These are phyloP conservation scores for Aporophyla lueneburgensis DNA, from an alignment of 2,888 invertebrate genomes.

Conservation along the genomic window DNA sequence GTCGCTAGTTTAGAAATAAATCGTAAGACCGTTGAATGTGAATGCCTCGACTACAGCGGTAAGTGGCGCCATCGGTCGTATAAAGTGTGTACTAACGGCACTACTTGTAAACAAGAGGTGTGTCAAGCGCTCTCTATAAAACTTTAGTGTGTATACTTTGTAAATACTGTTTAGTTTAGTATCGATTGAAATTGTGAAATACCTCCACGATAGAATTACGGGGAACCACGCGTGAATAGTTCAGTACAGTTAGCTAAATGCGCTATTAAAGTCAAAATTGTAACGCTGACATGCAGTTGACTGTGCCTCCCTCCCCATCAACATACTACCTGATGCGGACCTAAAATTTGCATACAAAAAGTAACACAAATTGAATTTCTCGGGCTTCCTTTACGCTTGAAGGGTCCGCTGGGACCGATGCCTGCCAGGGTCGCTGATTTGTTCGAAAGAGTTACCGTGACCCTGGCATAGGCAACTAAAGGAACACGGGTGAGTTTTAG, in stretches of 20 bases:
- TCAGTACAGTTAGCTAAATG: background rate
- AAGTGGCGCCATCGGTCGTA: slow-evolving; percentile 40
- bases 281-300: background rate
- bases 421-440: no score
- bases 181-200: slow-evolving; percentile 21
- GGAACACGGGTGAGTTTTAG: no score
- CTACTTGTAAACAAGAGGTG: slow-evolving; percentile 9
- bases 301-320: no score
- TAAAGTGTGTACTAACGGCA: slow-evolving; percentile 17
- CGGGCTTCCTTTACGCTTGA: no score
- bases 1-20: background rate
- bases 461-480: no score
- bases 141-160: slow-evolving; percentile 28
- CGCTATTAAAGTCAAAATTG: background rate
- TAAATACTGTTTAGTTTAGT: slow-evolving; percentile 17
- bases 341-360: no score
- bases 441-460: no score
- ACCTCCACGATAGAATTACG: background rate
- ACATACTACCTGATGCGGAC: no score
- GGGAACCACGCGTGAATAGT: background rate
- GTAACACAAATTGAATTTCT: no score
- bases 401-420: no score
- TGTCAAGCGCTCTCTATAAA: slow-evolving; percentile 34
- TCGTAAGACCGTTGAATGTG: slow-evolving; percentile 5
- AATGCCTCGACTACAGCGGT: background rate